Conservation (phyloP, 2,113 vertebrate genomes). For the Mugil cephalus region DNA sequence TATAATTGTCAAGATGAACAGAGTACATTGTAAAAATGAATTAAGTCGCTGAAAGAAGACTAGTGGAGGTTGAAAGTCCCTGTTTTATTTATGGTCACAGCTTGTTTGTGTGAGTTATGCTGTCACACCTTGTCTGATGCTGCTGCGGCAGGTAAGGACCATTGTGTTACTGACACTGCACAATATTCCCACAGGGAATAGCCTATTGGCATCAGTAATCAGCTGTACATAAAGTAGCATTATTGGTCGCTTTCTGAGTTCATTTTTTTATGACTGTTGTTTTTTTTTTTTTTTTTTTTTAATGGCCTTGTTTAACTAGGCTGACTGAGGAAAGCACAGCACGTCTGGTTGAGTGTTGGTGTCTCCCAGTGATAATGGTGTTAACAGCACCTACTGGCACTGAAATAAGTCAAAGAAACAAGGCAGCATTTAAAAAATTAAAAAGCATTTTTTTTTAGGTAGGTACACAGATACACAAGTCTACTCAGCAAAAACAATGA, state of each 20-base stretch:
- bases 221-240: background rate
- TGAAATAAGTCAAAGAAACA: constrained; percentile 3
- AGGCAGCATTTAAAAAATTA: background rate
- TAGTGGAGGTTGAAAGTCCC: constrained; percentile 5
- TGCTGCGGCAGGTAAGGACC: constrained; percentile 52
- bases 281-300: constrained; percentile 11
- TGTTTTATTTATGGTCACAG: constrained; percentile 58
- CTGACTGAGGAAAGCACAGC: background rate
- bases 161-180: background rate
- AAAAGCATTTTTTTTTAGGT: background rate
- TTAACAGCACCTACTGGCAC: constrained; percentile 3
- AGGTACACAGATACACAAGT: constrained; percentile 21
- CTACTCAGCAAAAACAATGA: constrained; percentile 48
- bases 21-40: background rate
- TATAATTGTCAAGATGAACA: background rate
- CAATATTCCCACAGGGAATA: background rate
- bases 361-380: background rate
- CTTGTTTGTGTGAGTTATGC: constrained; percentile 34
- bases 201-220: background rate
- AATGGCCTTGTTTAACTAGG: background rate
- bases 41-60: background rate
- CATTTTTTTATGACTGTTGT: background rate
- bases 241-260: constrained; percentile 1
- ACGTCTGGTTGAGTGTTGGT: background rate
- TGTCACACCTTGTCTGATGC: constrained; percentile 47